Evolutionary conservation across 2,113 vertebrate genomes (phyloP), one percentile per base, ranked within the genome.

Genomic region (Oreochromis spilurus): DNA sequence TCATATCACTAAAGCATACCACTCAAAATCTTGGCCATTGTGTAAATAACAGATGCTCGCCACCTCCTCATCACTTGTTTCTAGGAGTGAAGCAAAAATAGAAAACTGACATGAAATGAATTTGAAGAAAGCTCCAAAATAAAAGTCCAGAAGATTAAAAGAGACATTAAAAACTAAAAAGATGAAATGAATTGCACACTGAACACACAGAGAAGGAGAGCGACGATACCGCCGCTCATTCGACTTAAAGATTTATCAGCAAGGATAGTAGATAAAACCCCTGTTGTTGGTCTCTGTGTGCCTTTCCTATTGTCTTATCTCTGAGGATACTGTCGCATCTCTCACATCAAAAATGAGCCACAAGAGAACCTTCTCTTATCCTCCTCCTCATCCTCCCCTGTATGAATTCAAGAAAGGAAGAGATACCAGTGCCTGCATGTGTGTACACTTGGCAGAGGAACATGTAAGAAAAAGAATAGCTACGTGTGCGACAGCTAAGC

Each of bases 31-130:
- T 62, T 79, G 40, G 48, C 81, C 26, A 58, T 48, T 82, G 54
- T 84, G 57, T 79, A 67, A 75, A 82, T 81, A 92, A 82, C 85
- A 87, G 79, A 88, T 83, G 86, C 84, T 85, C 48, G 6, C 53
- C 88, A 53, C 82, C 91, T 79, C 80, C 62, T 5, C 57, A 48
- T 87, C 55, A 70, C 29, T 16, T 84, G 50, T 84, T 31, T 48
- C 16, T 48, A 38, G 21, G 29, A 62, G 21, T 43, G 36, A 24
- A 14, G 24, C 57, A 77, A 29, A 85, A 90, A 82, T 80, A 62
- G 57, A 89, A 83, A 85, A 78, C 19, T 34, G 38, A 52, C 54
- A 38, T 65, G 9, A 72, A 38, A 43, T 29, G 5, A 45, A 50
- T 72, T 53, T 82, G 36, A 81, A 26, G 26, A 84, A 85, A 17